These are phyloP conservation scores for Tauraco hartlaubi DNA, from an alignment of 2,797 vertebrate species.

Conservation along the genomic window DNA sequence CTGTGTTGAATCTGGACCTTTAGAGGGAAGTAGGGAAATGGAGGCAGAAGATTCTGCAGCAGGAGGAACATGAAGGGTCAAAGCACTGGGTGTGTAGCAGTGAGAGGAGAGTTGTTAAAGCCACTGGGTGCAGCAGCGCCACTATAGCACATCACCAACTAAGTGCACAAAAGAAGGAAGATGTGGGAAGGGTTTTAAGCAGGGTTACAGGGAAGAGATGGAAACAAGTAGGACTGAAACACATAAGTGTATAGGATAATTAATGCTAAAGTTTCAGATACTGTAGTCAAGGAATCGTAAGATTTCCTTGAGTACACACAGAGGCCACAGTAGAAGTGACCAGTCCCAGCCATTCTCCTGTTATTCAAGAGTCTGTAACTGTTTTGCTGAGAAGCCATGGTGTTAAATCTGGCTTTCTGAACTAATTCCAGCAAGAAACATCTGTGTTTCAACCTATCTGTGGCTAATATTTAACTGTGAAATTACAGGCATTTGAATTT, in stretches of 20 bases:
- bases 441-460: conserved; percentile 26
- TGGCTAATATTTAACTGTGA: background rate
- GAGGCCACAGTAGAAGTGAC: background rate
- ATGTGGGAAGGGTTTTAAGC: background rate
- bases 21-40: background rate
- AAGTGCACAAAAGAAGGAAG: background rate
- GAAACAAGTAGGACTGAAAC: background rate
- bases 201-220: background rate
- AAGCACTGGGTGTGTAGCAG: background rate
- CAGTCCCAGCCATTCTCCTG: background rate
- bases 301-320: background rate
- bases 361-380: background rate
- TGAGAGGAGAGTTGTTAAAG: background rate
- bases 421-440: conserved; percentile 23
- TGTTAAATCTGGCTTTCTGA: conserved; percentile 1
- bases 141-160: background rate
- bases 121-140: background rate
- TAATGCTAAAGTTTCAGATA: background rate
- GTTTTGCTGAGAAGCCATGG: background rate
- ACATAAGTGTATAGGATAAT: rapidly evolving
- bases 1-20: background rate
- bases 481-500: conserved; percentile 54
- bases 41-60: background rate
- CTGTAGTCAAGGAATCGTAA: background rate
- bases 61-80: background rate